Evolutionary conservation across 2,888 invertebrate species (phyloP).

Genomic region (Cylloceria caligata): DNA sequence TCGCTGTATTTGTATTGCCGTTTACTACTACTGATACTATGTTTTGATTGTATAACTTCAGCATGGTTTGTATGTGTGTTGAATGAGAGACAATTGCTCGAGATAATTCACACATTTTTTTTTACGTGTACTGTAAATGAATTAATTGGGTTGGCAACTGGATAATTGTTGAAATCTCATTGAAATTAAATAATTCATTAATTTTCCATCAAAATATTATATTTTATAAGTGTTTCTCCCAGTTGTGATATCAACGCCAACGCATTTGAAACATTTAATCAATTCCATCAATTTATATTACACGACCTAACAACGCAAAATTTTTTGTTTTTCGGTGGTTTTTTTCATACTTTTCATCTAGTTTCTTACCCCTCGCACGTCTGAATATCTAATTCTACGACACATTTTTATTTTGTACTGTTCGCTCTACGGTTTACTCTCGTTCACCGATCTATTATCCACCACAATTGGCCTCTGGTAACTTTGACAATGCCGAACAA

Average conservation of each 20-base stretch:
- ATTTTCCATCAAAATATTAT: background rate
- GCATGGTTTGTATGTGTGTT: slow-evolving; percentile 14
- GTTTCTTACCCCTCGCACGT: slow-evolving; percentile 1
- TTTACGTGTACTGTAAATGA: too few species aligned
- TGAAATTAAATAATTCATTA: background rate
- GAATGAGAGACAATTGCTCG: slow-evolving; percentile 26
- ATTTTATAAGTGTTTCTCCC: background rate
- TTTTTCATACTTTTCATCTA: slow-evolving; percentile 24
- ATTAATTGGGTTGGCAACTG: too few species aligned
- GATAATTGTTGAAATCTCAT: background rate
- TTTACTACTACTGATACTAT: slow-evolving; percentile 32
- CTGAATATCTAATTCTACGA: slow-evolving; percentile 43
- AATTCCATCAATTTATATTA: slow-evolving; percentile 47
- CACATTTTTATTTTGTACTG: slow-evolving; percentile 73
- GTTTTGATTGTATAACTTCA: slow-evolving; percentile 65
- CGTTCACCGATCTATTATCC: slow-evolving; percentile 26
- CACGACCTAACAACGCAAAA: slow-evolving; percentile 10
- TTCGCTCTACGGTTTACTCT: slow-evolving; percentile 73
- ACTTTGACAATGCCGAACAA: slow-evolving; percentile 30
- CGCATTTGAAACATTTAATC: slow-evolving; percentile 30
- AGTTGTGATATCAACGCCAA: background rate
- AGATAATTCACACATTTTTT: background rate
- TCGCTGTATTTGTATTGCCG: slow-evolving; percentile 31
- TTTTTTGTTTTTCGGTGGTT: too few species aligned
- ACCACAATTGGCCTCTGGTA: slow-evolving; percentile 17